Evolutionary conservation across 2,113 vertebrate species (phyloP).

Genomic region (Dicerorhinus sumatrensis): DNA sequence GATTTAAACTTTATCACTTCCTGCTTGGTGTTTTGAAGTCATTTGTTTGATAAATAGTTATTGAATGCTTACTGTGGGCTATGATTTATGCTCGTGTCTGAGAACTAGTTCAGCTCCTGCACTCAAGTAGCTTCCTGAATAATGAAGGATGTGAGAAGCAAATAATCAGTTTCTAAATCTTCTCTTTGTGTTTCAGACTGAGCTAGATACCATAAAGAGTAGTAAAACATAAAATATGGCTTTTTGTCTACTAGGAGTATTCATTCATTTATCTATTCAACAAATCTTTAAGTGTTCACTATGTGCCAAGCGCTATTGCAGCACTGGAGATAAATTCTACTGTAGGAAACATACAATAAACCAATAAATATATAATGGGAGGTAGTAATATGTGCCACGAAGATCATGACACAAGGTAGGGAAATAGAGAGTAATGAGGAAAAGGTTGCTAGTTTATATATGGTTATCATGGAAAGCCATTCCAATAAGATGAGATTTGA

Average conservation of each 20-base stretch:
- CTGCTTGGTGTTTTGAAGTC: neutral
- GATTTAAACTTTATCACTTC: neutral
- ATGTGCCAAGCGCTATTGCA: neutral
- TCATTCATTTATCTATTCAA: neutral
- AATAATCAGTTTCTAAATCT: constrained; percentile 7
- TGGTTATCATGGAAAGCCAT: neutral
- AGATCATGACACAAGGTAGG: neutral
- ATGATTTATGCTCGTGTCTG: neutral
- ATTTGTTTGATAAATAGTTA: neutral
- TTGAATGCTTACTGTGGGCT: neutral
- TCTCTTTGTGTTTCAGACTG: neutral
- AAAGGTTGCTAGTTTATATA: neutral
- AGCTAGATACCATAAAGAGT: neutral
- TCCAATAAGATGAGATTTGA: neutral
- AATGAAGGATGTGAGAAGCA: constrained; percentile 3
- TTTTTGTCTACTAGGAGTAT: neutral
- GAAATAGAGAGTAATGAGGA: neutral
- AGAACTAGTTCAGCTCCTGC: neutral
- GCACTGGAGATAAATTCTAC: neutral
- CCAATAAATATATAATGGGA: neutral
- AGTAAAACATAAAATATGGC: neutral
- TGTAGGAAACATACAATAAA: neutral
- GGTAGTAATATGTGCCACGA: neutral
- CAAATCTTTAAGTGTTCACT: neutral
- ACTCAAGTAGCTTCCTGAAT: neutral